Evolutionary conservation across 2,797 vertebrate genomes (phyloP), one percentile per base, ranked within the genome.

Genomic region (Macrochelys suwanniensis): DNA sequence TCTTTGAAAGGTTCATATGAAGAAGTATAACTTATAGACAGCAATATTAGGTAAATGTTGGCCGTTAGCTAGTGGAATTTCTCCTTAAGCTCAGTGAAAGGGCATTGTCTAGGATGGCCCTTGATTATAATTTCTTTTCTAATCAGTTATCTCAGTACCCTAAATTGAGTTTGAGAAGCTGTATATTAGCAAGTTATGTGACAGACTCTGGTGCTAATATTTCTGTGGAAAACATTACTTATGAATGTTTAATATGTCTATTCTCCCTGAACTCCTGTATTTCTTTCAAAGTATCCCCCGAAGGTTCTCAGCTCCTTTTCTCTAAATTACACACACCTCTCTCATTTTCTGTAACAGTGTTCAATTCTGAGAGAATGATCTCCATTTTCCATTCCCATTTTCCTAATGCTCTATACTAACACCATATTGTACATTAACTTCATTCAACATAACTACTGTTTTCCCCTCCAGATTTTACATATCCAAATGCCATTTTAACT

Each of bases 401-500:
- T 26, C 81, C 71, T 28, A 19, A 87, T 78, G 84, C 80, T 84
- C 50, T 92, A 59, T 45, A 82, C 59, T 28, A 85, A 84, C 7
- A 61, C 6, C 61, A 90, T 81, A 84, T 28, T 83, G 71, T 84
- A 92, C 94, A 94, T 93, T 94, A 90, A 49, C 80, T 95, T 92
- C 87, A 84, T 80, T 53, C 76, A 88, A 84, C 77, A 93, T 59
- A 95, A 82, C 56, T 68, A 31, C 26, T 74, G 5, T 76, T 87
- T 82, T 15, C 25, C 87, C 28, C 68, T 33, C 57, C 88, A 94
- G 45, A 47, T 94, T 51, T 84, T 85, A 86, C 42, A 86, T 91
- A 93, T 47, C 82, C 53, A 65, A 96, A 78, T 84, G 42, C 23
- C 28, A 86, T 80, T 78, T 84, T 89, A 92, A 86, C 51, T 83